Conservation (phyloP, 2,888 invertebrate genomes). For the Harpalus rufipes region DNA sequence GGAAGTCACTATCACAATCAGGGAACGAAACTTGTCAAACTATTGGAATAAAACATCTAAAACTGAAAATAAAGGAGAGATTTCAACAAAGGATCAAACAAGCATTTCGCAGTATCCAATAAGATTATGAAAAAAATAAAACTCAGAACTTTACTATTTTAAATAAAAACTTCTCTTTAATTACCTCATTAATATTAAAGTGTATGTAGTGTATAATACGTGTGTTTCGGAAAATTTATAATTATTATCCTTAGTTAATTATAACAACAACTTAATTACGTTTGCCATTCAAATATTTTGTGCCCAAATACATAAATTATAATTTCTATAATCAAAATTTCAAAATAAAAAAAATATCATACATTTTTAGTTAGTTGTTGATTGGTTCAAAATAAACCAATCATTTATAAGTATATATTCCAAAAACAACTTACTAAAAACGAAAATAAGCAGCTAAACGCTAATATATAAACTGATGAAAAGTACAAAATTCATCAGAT, state of each 20-base stretch:
- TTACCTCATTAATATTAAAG: conserved; percentile 48
- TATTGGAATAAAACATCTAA: conserved; percentile 22
- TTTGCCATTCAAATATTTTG: conserved; percentile 42
- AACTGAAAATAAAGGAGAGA: conserved; percentile 43
- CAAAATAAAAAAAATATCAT: conserved; percentile 8
- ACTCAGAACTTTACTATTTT: conserved; percentile 36
- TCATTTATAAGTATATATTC: conserved; percentile 8
- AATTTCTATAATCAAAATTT: conserved; percentile 11
- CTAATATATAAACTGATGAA: neutral
- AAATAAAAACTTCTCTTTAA: conserved; percentile 58
- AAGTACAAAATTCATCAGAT: conserved; percentile 11
- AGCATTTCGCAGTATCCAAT: conserved; percentile 41
- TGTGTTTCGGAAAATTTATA: conserved; percentile 47
- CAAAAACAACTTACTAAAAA: conserved; percentile 40
- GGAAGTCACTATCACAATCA: conserved; percentile 37
- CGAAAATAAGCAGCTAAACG: conserved; percentile 3
- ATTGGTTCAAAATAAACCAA: conserved; percentile 27
- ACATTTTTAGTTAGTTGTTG: conserved; percentile 39
- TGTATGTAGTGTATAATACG: conserved; percentile 52
- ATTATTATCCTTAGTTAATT: conserved; percentile 51
- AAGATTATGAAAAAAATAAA: conserved; percentile 46
- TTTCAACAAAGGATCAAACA: conserved; percentile 53
- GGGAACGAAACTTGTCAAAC: conserved; percentile 30
- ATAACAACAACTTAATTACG: conserved; percentile 47
- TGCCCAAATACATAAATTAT: conserved; percentile 44